Base-by-base conservation (phyloP, 2,113 vertebrate genomes). In the Oryzias melastigma region DNA sequence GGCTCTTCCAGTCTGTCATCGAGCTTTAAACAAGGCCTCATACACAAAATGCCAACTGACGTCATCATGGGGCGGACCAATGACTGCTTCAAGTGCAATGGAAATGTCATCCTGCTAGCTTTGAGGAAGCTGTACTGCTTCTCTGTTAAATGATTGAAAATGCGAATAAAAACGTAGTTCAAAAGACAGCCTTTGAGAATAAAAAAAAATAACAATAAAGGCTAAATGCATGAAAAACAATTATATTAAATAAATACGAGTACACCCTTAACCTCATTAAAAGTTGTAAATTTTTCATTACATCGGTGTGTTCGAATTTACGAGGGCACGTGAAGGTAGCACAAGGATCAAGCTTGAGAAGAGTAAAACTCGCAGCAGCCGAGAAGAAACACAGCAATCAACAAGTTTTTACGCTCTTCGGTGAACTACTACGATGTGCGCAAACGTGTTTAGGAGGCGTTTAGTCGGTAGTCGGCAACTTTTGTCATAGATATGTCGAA, bases 241-340 rank as follows among this genome's bases (percentile, higher is more conserved):
- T 17, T 5, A 3, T 35, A 27, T 27, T 3, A 27, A 27, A 27
- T 35, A 29, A 29, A 7, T 6, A 29, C 5, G 35, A 35, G 35
- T 35, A 35, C 10, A 35, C 0, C 2, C 3, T 10, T 35, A 35
- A 12, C 10, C 35, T 35, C 2, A 12, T 35, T 35, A 12, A 35
- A 35, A 35, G 8, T 27, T 3, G 25, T 43, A 43, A n/a, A 41
- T 6, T 2, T 4, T 15, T 14, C 19, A 4, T 7, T 13, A 43
- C 17, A 42, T 7, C n/a, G 12, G 7, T 7, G 7, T 22, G 3
- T 1, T 35, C 6, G 0, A 19, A 1, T 70, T 65, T 71, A 1
- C 80, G 48, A 46, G 58, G 8, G 1, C 19, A 2, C 43, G 0
- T 83, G 76, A 87, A 87, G 1, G 83, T 66, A 53, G 12, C 85